Base-by-base conservation (phyloP, 2,797 vertebrate species). In the Sphenodon punctatus region DNA sequence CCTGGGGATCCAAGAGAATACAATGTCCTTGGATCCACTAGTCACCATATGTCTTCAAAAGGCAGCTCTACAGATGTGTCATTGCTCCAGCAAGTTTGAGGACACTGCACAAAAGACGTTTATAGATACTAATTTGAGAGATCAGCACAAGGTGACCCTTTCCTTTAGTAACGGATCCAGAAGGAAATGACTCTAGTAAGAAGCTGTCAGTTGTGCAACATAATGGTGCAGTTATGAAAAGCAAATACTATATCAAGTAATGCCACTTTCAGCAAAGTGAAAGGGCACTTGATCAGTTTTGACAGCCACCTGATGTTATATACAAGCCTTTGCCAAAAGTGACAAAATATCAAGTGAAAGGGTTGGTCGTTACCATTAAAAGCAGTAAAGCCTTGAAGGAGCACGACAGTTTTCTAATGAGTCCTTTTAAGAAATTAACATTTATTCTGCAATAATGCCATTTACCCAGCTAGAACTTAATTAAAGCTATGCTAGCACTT, bases 21-120 rank as follows among this genome's bases (percentile, higher is more conserved):
- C 60, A 48, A 58, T 89, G 92, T 72, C 93, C 89, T 94, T 91
- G 88, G 19, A 88, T 80, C 38, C 39, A 45, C 19, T 69, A 66
- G 51, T 85, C 80, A 88, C 32, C 71, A 64, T 89, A 61, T 1
- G 0, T 92, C 61, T 63, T 89, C 30, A 77, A 84, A 65, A 87
- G 61, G 2, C 6, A 70, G 23, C 34, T 86, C 17, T 83, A 58
- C 11, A 17, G 63, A 32, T 55, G 67, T 89, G 67, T 88, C 85
- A 86, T 72, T 83, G 88, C 78, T 10, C 1, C 82, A 82, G 58
- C 43, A 41, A 81, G 10, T 22, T 67, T 90, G 74, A 88, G 39
- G 45, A 82, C 10, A 5, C 20, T 88, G 49, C 38, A 39, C 75
- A 38, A 70, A 61, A 60, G 23, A 56, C 41, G 60, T 1, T 3